Evolutionary conservation across 1,140 invertebrate species (phyloP), one percentile per base, ranked within the genome.

Genomic region (Ctenoplectra terminalis): DNA sequence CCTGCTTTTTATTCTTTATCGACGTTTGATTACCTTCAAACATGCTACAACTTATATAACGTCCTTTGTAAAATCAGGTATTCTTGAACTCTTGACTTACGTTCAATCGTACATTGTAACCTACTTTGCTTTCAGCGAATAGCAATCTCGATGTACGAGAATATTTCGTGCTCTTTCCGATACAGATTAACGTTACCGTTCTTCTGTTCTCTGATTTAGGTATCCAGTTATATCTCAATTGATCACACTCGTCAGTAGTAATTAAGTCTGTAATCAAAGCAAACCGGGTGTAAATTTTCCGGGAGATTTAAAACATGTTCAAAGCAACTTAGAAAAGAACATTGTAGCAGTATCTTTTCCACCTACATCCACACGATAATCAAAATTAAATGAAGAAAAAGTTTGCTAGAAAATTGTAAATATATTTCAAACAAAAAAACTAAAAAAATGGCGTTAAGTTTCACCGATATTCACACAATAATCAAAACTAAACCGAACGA

Each of bases 11-110:
- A 31, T 43, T n/a, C 56, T 52, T 64, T 75, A 46, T 50, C 46
- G 58, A 64, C 31, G 43, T 50, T 37, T 64, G 60, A 64, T 75
- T 75, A 64, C 43, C 23, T 48, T 64, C 20, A 37, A 56, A 71
- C 9, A 71, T 17, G 17, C 37, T 11, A 15, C n/a, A 6, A 37
- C 43, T 74, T 74, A 63, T n/a, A 63, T 48, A 60, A 63, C 23
- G n/a, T 26, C 23, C n/a, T 60, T n/a, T 37, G 20, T 61, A 61
- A 26, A 23, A 43, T 46, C 17, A 58, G 58, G 31, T 74, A 48
- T 37, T 26, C 23, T 75, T 64, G 23, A 64, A 48, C 31, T 48
- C 43, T 46, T 50, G 31, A 64, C 46, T 37, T 31, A 37, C 29
- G 46, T 63, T 58, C 31, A 20, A 37, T n/a, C 13, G 50, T 56